phyloP scores from a whole-genome alignment of 1,140 invertebrate genomes.

The Meloidogyne floridensis region DNA sequence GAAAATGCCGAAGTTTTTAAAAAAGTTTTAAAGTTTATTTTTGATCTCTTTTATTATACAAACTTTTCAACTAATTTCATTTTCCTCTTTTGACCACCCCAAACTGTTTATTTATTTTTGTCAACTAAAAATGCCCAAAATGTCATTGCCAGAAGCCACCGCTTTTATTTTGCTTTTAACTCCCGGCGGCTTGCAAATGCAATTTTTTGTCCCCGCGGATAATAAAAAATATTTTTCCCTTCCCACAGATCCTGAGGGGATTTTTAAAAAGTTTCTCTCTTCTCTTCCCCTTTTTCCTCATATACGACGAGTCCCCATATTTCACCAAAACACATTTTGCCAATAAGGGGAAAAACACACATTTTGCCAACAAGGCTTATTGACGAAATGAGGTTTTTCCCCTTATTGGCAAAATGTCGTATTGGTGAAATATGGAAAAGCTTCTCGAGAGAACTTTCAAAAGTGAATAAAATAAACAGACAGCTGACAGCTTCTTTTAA shows the following conservation, averaged over 20 bases:
- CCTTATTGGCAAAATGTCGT: no score
- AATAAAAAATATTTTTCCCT: constrained; percentile 20
- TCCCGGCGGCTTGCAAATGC: constrained; percentile 18
- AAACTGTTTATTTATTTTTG: constrained; percentile 23
- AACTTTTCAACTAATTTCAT: neutral
- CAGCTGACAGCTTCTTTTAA: constrained; percentile 27
- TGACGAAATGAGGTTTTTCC: no score
- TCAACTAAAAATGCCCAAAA: constrained; percentile 17
- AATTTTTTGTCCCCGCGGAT: constrained; percentile 23
- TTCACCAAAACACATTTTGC: no score
- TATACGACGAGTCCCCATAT: no score
- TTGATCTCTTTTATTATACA: no score
- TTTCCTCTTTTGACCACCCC: constrained; percentile 17
- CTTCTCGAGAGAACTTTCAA: neutral
- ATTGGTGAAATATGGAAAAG: no score
- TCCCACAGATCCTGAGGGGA: neutral
- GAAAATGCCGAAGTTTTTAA: no score
- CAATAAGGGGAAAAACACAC: no score
- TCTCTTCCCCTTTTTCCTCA: neutral
- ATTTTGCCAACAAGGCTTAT: no score
- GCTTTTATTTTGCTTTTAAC: neutral
- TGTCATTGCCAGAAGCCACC: constrained; percentile 24
- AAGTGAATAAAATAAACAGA: neutral
- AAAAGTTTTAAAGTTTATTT: no score
- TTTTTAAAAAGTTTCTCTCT: neutral